phyloP scores from a whole-genome alignment of 2,797 vertebrate genomes.

The Neosilurus hyrtlii region DNA sequence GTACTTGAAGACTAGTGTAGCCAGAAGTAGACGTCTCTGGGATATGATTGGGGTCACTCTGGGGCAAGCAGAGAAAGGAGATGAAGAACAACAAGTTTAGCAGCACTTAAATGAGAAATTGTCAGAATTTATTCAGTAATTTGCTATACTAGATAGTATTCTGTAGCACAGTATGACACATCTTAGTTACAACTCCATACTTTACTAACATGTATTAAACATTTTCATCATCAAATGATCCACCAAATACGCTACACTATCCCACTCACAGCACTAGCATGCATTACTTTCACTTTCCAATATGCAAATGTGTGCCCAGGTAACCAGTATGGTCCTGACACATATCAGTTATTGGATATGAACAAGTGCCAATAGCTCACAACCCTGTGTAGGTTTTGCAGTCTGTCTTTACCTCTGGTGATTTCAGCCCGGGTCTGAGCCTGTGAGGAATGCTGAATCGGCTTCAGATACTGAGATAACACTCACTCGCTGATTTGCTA shows the following conservation, averaged over 20 bases:
- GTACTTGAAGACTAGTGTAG: conserved; percentile 33
- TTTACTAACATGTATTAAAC: not conserved
- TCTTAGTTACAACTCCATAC: not conserved
- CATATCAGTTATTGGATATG: not conserved
- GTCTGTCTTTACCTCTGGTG: not conserved
- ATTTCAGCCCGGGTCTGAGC: conserved; percentile 6
- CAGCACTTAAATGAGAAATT: conserved; percentile 39
- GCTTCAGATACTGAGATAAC: not conserved
- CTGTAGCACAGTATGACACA: not conserved
- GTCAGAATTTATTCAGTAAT: not conserved
- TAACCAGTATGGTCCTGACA: not conserved
- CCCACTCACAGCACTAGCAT: not conserved
- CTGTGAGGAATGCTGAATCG: not conserved
- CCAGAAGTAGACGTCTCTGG: conserved; percentile 27
- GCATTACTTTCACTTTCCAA: not conserved
- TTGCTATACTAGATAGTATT: not conserved
- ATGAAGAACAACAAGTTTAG: conserved; percentile 32
- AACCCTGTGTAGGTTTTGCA: not conserved
- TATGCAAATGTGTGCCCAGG: not conserved
- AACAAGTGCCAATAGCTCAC: not conserved
- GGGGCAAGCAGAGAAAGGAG: conserved; percentile 33
- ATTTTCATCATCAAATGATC: not conserved
- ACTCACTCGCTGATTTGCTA: not conserved
- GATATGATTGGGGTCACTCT: conserved; percentile 49
- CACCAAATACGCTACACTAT: not conserved